These are phyloP conservation scores for Xenopus tropicalis DNA, from an alignment of 2,113 vertebrate species.

Conservation along the genomic window DNA sequence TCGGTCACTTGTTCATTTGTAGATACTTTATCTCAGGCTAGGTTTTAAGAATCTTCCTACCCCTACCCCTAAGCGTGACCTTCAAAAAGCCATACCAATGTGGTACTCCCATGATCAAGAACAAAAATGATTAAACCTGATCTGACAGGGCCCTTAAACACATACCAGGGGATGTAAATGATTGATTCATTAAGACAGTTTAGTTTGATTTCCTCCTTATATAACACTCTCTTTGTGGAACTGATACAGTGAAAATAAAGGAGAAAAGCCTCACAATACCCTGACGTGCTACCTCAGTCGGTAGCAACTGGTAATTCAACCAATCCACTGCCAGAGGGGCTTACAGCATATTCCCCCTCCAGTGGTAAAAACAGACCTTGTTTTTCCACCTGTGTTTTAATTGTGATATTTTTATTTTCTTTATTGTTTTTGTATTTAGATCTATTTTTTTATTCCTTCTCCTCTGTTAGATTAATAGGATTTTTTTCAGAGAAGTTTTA, in stretches of 20 bases:
- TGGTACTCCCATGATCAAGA: no score
- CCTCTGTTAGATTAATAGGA: conserved; percentile 84
- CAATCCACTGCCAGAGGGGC: not conserved
- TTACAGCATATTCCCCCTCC: not conserved
- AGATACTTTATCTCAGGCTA: no score
- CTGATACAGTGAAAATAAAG: no score
- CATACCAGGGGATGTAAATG: not conserved
- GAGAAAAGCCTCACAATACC: no score
- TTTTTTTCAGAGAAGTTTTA: conserved; percentile 51
- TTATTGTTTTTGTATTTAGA: conserved; percentile 45
- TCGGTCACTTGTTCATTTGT: no score
- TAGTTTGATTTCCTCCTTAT: not conserved
- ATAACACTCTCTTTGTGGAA: not conserved
- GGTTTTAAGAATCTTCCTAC: no score
- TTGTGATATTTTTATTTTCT: conserved; percentile 20
- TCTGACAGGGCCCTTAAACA: not conserved
- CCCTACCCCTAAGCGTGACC: no score
- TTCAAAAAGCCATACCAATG: no score
- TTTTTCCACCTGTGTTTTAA: not conserved
- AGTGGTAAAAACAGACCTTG: not conserved
- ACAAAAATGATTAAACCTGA: no score
- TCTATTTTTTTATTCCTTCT: conserved; percentile 74
- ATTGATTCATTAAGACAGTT: not conserved
- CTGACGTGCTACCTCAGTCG: not conserved
- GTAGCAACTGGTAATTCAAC: not conserved